Evolutionary conservation across 2,113 vertebrate species (phyloP), one percentile per base, ranked within the genome.

Genomic region (Onychostoma macrolepis): DNA sequence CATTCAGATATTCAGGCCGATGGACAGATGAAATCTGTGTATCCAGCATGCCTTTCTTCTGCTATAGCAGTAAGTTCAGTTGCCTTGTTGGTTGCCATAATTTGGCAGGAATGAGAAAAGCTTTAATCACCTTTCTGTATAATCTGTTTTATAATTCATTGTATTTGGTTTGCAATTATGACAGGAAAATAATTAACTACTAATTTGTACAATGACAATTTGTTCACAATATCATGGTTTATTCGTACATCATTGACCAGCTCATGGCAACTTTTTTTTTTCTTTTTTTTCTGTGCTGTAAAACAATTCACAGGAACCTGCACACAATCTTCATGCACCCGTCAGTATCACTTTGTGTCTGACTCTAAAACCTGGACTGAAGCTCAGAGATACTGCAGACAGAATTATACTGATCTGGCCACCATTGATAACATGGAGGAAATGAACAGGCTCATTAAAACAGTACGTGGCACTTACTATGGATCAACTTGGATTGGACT

Each of bases 361-460:
- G 83, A 74, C 11, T 58, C 26, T 33, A 87, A 72, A 26, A 80
- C 19, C 63, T 87, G 87, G 87, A 61, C 36, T 85, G 87, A 87
- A 72, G 87, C 87, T 43, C 82, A 85, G 82, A 80, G 8, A 26
- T 80, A 85, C 83, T 88, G 87, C 63, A 88, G 87, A 85, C 6
- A 72, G 74, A 79, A 69, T 36, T 69, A 88, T 38, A 81, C 1
- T 76, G 87, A 86, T 67, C 69, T 88, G 69, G 87, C 87, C 36
- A 88, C 83, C 41, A 30, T 88, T 78, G 71, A 83, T 50, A 61
- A 81, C 77, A 85, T 61, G 76, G 76, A 48, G 5, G 87, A 88
- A 7, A 80, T 74, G 53, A 69, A 13, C 4, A 69, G 4, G 0
- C 13, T 85, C 2, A 33, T 76, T 53, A 79, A 77, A 4, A 53